phyloP scores from a whole-genome alignment of 1,140 invertebrate species.

The Pseudomyrmex gracilis region DNA sequence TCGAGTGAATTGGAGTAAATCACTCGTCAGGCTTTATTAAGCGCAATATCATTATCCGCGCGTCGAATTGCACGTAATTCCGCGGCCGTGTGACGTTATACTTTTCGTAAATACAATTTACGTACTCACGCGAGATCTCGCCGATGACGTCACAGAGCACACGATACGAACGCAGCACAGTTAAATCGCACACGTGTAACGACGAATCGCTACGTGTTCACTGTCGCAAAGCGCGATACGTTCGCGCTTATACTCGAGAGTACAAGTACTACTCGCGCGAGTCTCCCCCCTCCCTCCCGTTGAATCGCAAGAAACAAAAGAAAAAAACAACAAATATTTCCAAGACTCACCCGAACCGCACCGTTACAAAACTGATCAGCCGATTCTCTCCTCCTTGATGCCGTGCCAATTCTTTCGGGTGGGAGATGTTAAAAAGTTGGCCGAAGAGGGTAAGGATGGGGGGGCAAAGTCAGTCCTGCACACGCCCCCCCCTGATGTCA shows the following conservation, averaged over 20 bases:
- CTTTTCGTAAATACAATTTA: slow-evolving; percentile 39
- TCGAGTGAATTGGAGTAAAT: slow-evolving; percentile 38
- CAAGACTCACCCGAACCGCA: slow-evolving; percentile 74
- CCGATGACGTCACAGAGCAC: not conserved
- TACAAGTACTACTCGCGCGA: too few relatives aligned
- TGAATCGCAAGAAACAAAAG: not conserved
- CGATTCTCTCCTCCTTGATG: slow-evolving; percentile 26
- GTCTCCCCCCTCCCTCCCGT: too few relatives aligned
- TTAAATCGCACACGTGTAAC: slow-evolving; percentile 28
- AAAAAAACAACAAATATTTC: not conserved
- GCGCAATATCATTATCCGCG: slow-evolving; percentile 37
- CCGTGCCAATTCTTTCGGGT: slow-evolving; percentile 41
- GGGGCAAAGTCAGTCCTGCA: slow-evolving; percentile 75
- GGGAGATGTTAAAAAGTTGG: slow-evolving; percentile 15
- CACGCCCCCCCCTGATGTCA: slow-evolving; percentile 76
- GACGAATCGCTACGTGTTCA: too few relatives aligned
- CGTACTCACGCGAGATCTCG: slow-evolving; percentile 2
- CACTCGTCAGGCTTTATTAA: slow-evolving; percentile 29
- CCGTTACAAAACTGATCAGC: slow-evolving; percentile 65
- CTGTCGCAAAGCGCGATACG: too few relatives aligned
- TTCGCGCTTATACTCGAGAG: too few relatives aligned
- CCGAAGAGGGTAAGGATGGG: slow-evolving; percentile 48
- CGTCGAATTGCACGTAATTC: slow-evolving; percentile 9
- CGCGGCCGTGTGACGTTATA: slow-evolving; percentile 9
- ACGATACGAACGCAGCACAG: slow-evolving; percentile 2